Conservation (phyloP, 64 coral and sea anemone species). For the Catalaphyllia jardinei region DNA sequence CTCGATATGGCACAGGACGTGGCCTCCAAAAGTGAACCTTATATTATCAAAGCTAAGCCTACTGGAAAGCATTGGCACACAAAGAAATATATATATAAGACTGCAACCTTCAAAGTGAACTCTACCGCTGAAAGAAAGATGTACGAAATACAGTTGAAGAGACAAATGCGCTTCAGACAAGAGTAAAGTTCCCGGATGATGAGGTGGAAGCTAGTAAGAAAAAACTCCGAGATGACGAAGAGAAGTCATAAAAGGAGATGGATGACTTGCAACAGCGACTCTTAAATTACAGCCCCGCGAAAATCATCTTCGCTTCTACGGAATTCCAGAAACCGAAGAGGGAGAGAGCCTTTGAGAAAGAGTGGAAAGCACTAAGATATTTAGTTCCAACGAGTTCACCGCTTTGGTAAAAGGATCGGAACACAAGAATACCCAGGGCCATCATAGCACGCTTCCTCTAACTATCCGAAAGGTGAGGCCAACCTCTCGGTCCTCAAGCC, state of each 20-base stretch:
- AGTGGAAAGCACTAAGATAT: not conserved
- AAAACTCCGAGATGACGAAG: not conserved
- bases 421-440: too few relatives aligned
- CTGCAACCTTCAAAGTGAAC: not conserved
- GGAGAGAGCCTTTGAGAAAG: not conserved
- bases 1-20: too few relatives aligned
- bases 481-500: too few relatives aligned
- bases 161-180: not conserved
- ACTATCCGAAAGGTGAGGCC: too few relatives aligned
- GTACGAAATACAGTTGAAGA: not conserved
- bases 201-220: not conserved
- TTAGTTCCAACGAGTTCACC: too few relatives aligned
- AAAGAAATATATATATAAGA: too few relatives aligned
- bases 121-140: not conserved
- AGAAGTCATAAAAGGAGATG: not conserved
- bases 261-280: not conserved
- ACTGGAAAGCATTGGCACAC: too few relatives aligned
- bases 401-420: too few relatives aligned
- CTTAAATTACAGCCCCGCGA: not conserved
- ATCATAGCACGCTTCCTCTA: too few relatives aligned
- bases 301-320: constrained; percentile 11
- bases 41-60: too few relatives aligned
- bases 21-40: too few relatives aligned
- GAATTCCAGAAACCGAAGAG: not conserved
- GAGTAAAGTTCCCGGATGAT: not conserved